Evolutionary conservation across 1,140 invertebrate genomes (phyloP).

Genomic region (Temnothorax nylanderi): DNA sequence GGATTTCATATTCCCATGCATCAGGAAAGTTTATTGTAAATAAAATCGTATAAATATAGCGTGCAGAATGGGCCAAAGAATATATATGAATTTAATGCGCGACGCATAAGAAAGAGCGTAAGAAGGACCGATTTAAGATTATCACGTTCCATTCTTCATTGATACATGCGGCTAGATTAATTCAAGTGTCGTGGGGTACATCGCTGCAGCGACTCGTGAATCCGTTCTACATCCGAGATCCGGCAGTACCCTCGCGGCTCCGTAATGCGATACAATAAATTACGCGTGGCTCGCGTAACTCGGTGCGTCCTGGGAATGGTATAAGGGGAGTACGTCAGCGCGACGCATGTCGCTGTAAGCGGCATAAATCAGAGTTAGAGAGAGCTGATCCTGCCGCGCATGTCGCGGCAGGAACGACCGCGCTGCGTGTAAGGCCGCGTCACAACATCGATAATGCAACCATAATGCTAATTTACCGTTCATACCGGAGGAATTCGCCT

Average conservation of each 20-base stretch:
- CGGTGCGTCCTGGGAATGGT: slow-evolving; percentile 54
- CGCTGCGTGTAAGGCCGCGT: slow-evolving; percentile 79
- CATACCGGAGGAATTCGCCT: slow-evolving; percentile 69
- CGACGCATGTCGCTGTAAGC: slow-evolving; percentile 53
- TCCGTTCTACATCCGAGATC: slow-evolving; percentile 52
- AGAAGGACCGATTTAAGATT: slow-evolving; percentile 22
- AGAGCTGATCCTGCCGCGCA: slow-evolving; percentile 73
- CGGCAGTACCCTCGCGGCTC: not conserved
- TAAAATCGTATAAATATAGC: slow-evolving; percentile 4
- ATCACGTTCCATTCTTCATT: slow-evolving; percentile 22
- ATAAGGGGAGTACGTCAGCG: slow-evolving; percentile 46
- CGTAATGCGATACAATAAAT: slow-evolving; percentile 66
- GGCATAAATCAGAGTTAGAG: slow-evolving; percentile 81
- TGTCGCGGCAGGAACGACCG: slow-evolving; percentile 69
- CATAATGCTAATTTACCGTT: slow-evolving; percentile 84
- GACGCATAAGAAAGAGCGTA: not conserved
- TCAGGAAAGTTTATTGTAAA: slow-evolving; percentile 17
- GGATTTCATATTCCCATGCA: slow-evolving; percentile 9
- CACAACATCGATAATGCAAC: slow-evolving; percentile 83
- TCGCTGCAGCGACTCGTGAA: not conserved
- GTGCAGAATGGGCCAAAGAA: not conserved
- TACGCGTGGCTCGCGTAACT: slow-evolving; percentile 67
- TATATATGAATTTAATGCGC: slow-evolving; percentile 14
- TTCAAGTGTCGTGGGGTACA: not conserved
- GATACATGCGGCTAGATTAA: slow-evolving; percentile 4